Evolutionary conservation across 2,113 vertebrate species (phyloP).

Genomic region (Oriolus oriolus): DNA sequence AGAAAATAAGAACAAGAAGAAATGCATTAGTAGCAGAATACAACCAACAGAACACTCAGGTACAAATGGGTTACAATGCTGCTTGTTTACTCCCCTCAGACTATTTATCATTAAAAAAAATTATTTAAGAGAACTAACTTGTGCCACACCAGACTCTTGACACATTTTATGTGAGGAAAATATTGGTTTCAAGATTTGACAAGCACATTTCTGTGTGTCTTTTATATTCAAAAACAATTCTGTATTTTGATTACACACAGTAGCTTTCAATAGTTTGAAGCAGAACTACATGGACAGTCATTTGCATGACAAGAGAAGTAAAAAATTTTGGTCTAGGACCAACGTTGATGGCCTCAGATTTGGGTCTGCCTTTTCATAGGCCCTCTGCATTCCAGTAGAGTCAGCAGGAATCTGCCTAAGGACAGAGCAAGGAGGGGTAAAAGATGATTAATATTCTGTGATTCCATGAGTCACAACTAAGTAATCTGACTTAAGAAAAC

Average conservation of each 20-base stretch:
- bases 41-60: not conserved
- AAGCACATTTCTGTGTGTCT: not conserved
- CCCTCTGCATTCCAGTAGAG: not conserved
- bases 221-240: not conserved
- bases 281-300: not conserved
- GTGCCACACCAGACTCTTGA: not conserved
- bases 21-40: not conserved
- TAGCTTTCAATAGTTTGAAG: not conserved
- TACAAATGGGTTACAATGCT: not conserved
- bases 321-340: not conserved
- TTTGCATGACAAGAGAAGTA: not conserved
- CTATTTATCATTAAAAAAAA: not conserved
- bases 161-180: not conserved
- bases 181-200: fast-evolving
- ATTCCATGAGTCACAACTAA: not conserved
- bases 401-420: not conserved
- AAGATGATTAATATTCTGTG: not conserved
- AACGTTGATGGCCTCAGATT: not conserved
- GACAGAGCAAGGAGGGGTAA: not conserved
- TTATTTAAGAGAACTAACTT: not conserved
- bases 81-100: not conserved
- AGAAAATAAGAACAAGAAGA: not conserved
- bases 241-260: not conserved
- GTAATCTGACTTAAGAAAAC: not conserved
- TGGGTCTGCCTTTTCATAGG: not conserved